Base-by-base conservation (phyloP, 2,797 vertebrate species). In the Pampus argenteus region DNA sequence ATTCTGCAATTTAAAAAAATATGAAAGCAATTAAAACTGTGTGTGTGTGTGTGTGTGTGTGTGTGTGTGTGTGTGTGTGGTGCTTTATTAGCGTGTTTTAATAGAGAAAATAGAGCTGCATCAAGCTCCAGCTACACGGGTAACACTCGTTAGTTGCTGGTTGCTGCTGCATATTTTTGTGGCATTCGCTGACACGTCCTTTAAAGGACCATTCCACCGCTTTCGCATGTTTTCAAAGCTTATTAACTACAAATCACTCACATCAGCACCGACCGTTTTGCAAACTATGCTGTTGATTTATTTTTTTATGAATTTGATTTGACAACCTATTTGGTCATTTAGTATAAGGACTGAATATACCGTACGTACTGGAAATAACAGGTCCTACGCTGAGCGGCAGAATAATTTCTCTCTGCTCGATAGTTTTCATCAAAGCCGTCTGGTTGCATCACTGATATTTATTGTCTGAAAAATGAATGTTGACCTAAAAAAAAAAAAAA, bases 391-490 rank as follows among this genome's bases (percentile, higher is more conserved):
- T 14, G 18, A 11, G 51, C 45, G 34, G 50, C 23, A 55, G 15
- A 54, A 26, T n/a, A 23, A 36, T 28, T 26, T 45, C 49, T 20
- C 3, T 68, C 25, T 25, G 62, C 20, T 58, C 22, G 17, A 4
- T 8, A 3, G 9, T 18, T 20, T 48, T 65, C 22, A 22, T 20
- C 34, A 9, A 31, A 22, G 5, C 36, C 38, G 10, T 47, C 58
- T 15, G 25, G 56, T 26, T 9, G 25, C 48, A 36, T 49, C 25
- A 47, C n/a, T 7, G 2, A 74, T 78, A 67, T 64, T 56, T 56
- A 55, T 48, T 38, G 45, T 79, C 51, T 45, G 51, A 68, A 84
- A 44, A 71, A 71, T 80, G 28, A 73, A 71, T 64, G 66, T 26
- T 45, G 47, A 83, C 40, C 49, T 2, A 31, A 67, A 67, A n/a